These are phyloP conservation scores for Characodon lateralis DNA, from an alignment of 2,797 vertebrate species.

Conservation along the genomic window DNA sequence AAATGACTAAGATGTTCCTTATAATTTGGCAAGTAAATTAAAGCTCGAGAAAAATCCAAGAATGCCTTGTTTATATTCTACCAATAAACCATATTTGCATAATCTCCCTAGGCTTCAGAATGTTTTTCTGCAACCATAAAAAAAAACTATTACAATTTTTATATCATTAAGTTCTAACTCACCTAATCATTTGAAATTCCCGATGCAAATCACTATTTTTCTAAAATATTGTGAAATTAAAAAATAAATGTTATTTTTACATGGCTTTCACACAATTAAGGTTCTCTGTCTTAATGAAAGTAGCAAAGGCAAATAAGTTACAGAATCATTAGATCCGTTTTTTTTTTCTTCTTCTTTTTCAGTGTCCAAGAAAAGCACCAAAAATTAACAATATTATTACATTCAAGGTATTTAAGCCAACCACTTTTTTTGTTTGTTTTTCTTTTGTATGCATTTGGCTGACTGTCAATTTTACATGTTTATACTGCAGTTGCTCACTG, in stretches of 20 bases:
- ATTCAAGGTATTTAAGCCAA: constrained; percentile 75
- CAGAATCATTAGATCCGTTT: constrained; percentile 42
- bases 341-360: constrained; percentile 27
- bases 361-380: constrained; percentile 66
- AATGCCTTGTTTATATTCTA: constrained; percentile 26
- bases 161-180: not conserved
- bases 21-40: constrained; percentile 20
- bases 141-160: constrained; percentile 17
- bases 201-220: constrained; percentile 22
- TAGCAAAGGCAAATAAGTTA: constrained; percentile 71
- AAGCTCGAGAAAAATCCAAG: constrained; percentile 25
- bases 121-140: constrained; percentile 34
- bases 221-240: constrained; percentile 28
- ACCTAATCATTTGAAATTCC: constrained; percentile 38
- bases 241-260: constrained; percentile 38
- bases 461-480: constrained; percentile 72
- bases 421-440: not conserved
- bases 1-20: constrained; percentile 8
- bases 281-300: constrained; percentile 55
- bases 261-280: constrained; percentile 60
- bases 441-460: constrained; percentile 54
- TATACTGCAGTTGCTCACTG: constrained; percentile 61
- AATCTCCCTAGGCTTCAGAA: constrained; percentile 29
- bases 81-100: constrained; percentile 50
- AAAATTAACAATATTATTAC: constrained; percentile 75